These are phyloP conservation scores for Balearica regulorum DNA, from an alignment of 2,797 vertebrate genomes.

Conservation along the genomic window DNA sequence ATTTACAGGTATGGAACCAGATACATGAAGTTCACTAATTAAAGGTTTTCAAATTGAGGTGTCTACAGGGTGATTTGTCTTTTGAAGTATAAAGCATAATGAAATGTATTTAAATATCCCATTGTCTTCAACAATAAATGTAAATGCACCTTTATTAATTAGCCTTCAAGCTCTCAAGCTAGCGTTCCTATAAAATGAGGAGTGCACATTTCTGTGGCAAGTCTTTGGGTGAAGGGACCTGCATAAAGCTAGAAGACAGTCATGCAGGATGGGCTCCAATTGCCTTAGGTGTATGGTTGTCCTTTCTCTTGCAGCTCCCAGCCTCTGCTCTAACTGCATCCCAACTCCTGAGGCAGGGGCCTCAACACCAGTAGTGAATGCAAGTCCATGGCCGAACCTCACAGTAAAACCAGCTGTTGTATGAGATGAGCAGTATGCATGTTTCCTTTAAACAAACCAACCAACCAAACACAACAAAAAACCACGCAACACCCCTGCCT, in stretches of 20 bases:
- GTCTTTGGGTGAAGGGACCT: background rate
- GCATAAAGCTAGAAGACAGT: background rate
- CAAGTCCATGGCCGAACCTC: background rate
- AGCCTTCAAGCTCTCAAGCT: background rate
- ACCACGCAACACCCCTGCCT: accelerated
- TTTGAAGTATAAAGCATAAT: background rate
- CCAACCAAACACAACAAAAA: background rate
- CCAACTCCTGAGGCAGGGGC: background rate
- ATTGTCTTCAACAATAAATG: background rate
- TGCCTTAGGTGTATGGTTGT: background rate
- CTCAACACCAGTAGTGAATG: background rate
- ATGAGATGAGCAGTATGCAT: background rate
- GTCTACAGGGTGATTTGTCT: background rate
- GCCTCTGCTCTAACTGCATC: background rate
- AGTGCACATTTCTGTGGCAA: background rate
- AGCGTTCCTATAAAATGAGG: background rate
- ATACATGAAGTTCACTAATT: background rate
- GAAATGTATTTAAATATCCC: background rate
- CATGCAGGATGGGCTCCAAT: background rate
- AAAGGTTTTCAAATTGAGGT: background rate
- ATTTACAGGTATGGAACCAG: background rate
- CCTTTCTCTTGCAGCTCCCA: background rate
- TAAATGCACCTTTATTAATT: background rate
- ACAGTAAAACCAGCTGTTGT: background rate
- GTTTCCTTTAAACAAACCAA: background rate